phyloP scores from a whole-genome alignment of 1,140 invertebrate genomes.

The Heterodera carotae region DNA sequence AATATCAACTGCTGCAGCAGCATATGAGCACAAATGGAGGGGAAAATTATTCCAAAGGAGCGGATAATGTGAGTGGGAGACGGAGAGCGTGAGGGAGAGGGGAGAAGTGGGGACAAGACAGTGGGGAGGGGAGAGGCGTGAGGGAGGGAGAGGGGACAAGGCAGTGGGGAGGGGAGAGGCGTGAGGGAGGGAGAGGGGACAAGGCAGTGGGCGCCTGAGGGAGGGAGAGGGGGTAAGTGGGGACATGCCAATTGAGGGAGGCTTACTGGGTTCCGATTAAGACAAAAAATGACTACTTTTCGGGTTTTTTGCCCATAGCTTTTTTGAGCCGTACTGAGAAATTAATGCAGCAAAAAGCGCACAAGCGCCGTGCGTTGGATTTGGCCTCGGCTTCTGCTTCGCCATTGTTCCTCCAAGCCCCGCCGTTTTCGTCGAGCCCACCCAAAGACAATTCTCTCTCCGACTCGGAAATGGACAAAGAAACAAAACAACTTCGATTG shows the following conservation, averaged over 20 bases:
- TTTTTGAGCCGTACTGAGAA: background rate
- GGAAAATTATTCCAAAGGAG: background rate
- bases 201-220: too few relatives aligned
- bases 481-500: constrained; percentile 11
- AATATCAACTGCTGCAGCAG: background rate
- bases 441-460: background rate
- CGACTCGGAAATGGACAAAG: constrained; percentile 13
- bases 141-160: too few relatives aligned
- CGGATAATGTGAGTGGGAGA: background rate
- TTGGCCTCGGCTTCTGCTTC: background rate
- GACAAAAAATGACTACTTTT: too few relatives aligned
- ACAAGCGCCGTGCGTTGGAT: constrained; percentile 20
- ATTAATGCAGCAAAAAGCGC: background rate
- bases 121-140: too few relatives aligned
- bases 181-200: too few relatives aligned
- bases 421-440: background rate
- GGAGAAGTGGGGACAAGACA: too few relatives aligned
- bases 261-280: too few relatives aligned
- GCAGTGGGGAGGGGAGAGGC: too few relatives aligned
- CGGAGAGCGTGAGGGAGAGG: too few relatives aligned
- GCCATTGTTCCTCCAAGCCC: background rate
- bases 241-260: too few relatives aligned
- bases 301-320: too few relatives aligned
- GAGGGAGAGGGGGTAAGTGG: too few relatives aligned
- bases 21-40: background rate